These are phyloP conservation scores for Brevimyrus niger DNA, from an alignment of 2,113 vertebrate species.

Conservation along the genomic window DNA sequence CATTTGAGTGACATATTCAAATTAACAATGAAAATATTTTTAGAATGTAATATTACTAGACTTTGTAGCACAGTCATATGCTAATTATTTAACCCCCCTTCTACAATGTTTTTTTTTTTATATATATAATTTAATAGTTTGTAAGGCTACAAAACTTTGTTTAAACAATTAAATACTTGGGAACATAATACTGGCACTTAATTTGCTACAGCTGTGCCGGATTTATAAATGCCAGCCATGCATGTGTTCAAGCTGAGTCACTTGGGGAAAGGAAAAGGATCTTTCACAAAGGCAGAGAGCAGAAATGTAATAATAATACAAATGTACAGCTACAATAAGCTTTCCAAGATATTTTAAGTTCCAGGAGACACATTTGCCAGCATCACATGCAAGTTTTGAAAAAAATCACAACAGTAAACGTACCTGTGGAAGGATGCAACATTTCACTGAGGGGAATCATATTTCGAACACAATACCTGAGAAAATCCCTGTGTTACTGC, in stretches of 20 bases:
- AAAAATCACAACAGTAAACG: background rate
- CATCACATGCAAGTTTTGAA: background rate
- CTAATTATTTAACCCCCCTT: background rate
- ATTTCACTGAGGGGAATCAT: background rate
- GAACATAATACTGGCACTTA: background rate
- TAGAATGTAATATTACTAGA: background rate
- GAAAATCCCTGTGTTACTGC: background rate
- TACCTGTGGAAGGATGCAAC: background rate
- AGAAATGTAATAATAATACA: background rate
- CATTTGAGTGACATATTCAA: background rate
- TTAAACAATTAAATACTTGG: background rate
- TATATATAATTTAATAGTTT: background rate
- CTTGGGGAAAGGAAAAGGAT: background rate
- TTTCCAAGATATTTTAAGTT: background rate
- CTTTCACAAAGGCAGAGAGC: background rate
- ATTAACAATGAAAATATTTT: background rate
- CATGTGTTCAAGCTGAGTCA: background rate
- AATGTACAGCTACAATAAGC: background rate
- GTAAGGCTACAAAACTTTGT: constrained; percentile 1
- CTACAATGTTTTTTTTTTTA: background rate
- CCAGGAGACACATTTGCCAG: background rate
- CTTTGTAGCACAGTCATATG: background rate
- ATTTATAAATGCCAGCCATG: background rate
- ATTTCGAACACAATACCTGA: background rate
- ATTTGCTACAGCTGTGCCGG: background rate